Evolutionary conservation across 2,888 invertebrate genomes (phyloP), one percentile per base, ranked within the genome.

Genomic region (Drosophila aldrichi): DNA sequence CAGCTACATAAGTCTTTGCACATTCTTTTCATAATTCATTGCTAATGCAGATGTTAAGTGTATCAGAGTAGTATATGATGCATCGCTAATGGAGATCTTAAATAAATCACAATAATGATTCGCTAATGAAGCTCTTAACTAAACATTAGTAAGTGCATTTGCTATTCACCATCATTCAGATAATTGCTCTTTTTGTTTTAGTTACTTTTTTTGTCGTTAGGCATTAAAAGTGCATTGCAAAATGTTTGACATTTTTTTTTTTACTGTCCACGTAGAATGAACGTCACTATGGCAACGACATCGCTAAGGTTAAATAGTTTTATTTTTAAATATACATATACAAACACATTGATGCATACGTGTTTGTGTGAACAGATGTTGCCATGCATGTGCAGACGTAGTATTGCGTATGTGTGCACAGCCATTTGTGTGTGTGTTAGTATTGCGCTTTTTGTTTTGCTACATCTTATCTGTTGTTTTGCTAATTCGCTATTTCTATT

Each of bases 241-340:
- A 61, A 64, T 29, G 6, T 16, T 36, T 52, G 20, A 12, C 2
- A 2, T 49, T 20, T 1, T 36, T 40, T 51, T 20, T 69, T 70
- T 48, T 29, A 34, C 3, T 32, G 49, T 56, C 49, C 38, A 54
- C 22, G 46, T 62, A 51, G 69, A 71, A 75, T 54, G 56, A 56
- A 70, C 86, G 81, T 88, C 81, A 84, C 83, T 72, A 65, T 78
- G 74, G 70, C 77, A 84, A 80, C 84, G 81, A 76, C 76, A 60
- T 54, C 64, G 51, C 55, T 74, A 64, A 87, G 89, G 84, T 87
- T 83, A 81, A 87, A 89, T 87, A 81, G 89, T 87, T 86, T 85
- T 85, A 89, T 85, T 87, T 83, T 69, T 81, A 86, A 77, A 64
- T 51, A 64, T 55, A 38, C 57, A 57, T 55, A 38, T 60, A 57